Evolutionary conservation across 1,140 invertebrate species (phyloP), one percentile per base, ranked within the genome.

Genomic region (Trachelipus rathkii): DNA sequence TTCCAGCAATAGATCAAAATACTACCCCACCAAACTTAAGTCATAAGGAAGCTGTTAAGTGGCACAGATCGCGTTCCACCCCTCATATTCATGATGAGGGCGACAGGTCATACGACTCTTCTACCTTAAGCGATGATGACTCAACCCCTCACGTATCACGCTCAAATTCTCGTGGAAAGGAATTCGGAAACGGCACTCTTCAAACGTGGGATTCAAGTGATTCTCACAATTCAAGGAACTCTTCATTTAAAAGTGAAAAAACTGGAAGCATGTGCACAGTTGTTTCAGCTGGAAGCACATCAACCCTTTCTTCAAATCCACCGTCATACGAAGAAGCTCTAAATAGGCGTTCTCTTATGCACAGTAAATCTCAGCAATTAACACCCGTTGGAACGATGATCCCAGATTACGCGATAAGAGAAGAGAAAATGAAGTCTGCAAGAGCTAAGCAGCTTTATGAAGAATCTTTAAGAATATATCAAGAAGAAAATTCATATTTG

Each of bases 91-190:
- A 84, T 50, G 83, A 84, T 53, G 84, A 85, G 72, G 82, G 82
- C 13, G 84, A 85, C 70, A 78, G 82, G 9, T 85, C 84, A 23
- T 85, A 86, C 73, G 86, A 87, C 78, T 87, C 87, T 3, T 87
- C 86, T 70, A 88, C 87, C 3, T 78, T 88, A 44, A 87, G 86
- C 21, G 87, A 87, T 78, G 87, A 87, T 74, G 87, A 87, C 81
- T 87, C 86, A 66, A 88, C 87, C 0, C 87, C 87, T 19, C 86
- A 87, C 75, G 85, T 88, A 0, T 87, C 87, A 10, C 79, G 87
- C 19, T 87, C 86, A 33, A 88, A 87, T 79, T 87, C 86, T 6
- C 80, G 87, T n/a, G 86, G 86, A 0, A 86, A 87, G 75, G 86
- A 87, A 74, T 84, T 81, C 60, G 77, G 78, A 44, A 76, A 75